Conservation (phyloP, 2,113 vertebrate genomes). For the Scartelaos histophorus region DNA sequence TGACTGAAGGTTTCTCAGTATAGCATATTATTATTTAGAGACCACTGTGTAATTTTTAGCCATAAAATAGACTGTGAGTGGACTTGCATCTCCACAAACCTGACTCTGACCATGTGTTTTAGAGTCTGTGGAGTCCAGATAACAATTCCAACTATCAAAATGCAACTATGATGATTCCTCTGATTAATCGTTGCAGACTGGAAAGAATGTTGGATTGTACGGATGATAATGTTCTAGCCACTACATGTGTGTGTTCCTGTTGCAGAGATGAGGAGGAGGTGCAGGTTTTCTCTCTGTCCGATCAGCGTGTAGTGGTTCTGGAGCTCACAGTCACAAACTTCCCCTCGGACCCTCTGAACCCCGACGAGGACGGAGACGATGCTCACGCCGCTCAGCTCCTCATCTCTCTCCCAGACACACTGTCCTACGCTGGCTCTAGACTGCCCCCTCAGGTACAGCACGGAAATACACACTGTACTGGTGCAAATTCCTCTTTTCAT, state of each 20-base stretch:
- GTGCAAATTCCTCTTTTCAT: neutral
- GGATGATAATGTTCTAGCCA: no score
- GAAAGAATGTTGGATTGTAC: no score
- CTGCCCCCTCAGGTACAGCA: slow-evolving; percentile 55
- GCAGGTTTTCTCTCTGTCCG: slow-evolving; percentile 83
- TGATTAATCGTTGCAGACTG: no score
- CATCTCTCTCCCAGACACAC: slow-evolving; percentile 79
- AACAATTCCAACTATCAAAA: no score
- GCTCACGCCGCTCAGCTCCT: slow-evolving; percentile 88
- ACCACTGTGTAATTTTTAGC: no score
- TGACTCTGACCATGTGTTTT: no score
- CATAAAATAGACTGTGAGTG: no score
- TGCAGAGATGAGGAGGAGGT: slow-evolving; percentile 75
- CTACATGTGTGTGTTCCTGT: neutral
- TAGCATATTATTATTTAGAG: no score
- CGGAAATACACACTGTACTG: neutral
- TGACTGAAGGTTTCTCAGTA: no score
- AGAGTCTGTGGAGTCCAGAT: no score
- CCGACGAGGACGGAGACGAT: slow-evolving; percentile 86
- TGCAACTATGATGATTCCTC: no score
- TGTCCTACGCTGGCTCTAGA: slow-evolving; percentile 82
- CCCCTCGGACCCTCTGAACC: slow-evolving; percentile 80
- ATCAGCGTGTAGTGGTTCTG: slow-evolving; percentile 86
- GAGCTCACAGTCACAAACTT: slow-evolving; percentile 85
- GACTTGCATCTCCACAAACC: no score